Conservation (phyloP, 30 jellyfish, hydroid and myxozoan species). For the Rhopilema esculentum region DNA sequence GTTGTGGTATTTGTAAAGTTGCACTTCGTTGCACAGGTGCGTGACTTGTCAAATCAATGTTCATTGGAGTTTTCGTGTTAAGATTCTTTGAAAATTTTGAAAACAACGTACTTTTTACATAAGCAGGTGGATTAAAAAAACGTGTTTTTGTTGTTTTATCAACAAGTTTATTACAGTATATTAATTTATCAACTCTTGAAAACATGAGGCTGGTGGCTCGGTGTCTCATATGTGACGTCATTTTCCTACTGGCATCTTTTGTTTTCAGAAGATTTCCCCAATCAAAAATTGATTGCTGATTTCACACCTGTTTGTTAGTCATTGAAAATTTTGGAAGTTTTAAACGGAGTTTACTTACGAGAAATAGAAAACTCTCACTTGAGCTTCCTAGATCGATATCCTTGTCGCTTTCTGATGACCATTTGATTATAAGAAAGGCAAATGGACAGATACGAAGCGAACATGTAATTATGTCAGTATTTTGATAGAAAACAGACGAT, state of each 20-base stretch:
- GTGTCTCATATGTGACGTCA: no score
- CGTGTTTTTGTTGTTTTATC: no score
- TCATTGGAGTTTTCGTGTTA: background rate
- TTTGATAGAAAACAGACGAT: background rate
- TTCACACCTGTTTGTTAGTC: background rate
- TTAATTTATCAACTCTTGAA: no score
- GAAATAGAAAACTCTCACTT: conserved; percentile 40
- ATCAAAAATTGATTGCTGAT: no score
- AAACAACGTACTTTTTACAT: no score
- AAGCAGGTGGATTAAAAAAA: no score
- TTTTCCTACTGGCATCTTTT: no score
- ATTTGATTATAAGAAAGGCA: conserved; percentile 20
- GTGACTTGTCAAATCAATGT: background rate
- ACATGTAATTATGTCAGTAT: background rate
- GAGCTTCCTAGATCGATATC: conserved; percentile 52
- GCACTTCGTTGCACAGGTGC: background rate
- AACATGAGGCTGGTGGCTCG: no score
- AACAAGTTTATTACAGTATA: no score
- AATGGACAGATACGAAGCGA: conserved; percentile 87
- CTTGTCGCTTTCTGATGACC: conserved; percentile 78
- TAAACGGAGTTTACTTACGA: conserved; percentile 17
- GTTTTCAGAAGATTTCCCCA: no score
- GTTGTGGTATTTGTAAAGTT: background rate
- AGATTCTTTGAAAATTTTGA: no score
- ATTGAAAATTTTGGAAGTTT: background rate